Percentiles rank a stretch among this genome's conserved stretches.
Evolutionary conservation across 2,888 invertebrate genomes (phyloP).

Genomic region (Lepidocyrtinus sp.): DNA sequence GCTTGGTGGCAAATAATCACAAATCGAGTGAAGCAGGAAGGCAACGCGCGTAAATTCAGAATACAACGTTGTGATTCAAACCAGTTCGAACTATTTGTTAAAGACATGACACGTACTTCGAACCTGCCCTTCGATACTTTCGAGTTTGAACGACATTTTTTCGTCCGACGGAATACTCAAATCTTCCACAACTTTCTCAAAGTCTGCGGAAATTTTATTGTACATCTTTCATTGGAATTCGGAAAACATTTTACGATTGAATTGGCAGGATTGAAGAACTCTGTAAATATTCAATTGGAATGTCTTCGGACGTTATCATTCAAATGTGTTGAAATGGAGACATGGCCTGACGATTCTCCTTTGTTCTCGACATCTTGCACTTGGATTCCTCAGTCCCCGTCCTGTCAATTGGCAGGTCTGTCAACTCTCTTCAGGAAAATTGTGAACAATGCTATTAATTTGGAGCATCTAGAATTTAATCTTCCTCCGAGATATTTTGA

Average conservation of each 20-base stretch:
- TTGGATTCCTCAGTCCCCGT: slow-evolving; percentile 3
- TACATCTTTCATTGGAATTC: background rate
- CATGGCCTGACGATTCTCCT: background rate
- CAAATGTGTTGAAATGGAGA: background rate
- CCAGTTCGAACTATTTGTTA: background rate
- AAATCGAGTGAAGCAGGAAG: slow-evolving; percentile 9
- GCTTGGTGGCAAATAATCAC: slow-evolving; percentile 25
- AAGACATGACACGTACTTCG: background rate
- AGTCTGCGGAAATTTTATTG: background rate
- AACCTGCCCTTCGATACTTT: slow-evolving; percentile 20
- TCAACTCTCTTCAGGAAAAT: background rate
- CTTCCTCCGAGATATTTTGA: background rate
- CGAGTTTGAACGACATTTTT: slow-evolving; percentile 27
- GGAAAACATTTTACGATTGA: slow-evolving; percentile 24
- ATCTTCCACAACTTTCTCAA: slow-evolving; percentile 3
- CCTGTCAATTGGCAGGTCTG: background rate
- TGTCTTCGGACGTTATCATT: background rate
- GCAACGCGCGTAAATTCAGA: background rate
- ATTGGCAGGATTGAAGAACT: background rate
- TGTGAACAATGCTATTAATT: background rate
- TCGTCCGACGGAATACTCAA: background rate
- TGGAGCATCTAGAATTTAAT: slow-evolving; percentile 14
- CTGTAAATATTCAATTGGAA: background rate
- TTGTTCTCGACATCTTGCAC: background rate
- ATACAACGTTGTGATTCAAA: background rate